Base-by-base conservation (phyloP, 1,140 invertebrate genomes). In the Laupala kohalensis region DNA sequence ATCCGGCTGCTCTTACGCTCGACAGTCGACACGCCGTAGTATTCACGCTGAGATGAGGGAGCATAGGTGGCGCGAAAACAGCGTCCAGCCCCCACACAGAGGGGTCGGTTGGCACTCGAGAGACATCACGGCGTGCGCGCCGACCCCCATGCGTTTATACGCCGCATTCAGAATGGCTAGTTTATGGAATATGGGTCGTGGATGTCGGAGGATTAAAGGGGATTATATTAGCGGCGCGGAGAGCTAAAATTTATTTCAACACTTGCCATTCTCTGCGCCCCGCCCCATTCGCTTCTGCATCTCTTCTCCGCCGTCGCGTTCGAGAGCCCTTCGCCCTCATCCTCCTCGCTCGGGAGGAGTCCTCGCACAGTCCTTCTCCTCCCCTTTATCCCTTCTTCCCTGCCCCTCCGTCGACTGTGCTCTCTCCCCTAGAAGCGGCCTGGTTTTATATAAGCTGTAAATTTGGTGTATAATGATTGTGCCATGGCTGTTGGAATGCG, bases 401-500 rank as follows among this genome's bases (percentile, higher is more conserved):
- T 24, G 6, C 15, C 6, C 69, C 25, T n/a, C 30, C 30, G 6
- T n/a, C 26, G 27, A 66, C n/a, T n/a, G n/a, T 53, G 9, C 37
- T 19, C 37, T 6, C 23, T 23, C 23, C 37, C 37, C 37, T 15
- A 15, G 12, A 25, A 25, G 23, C 25, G 23, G 63, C 63, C 27
- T 23, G 23, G 70, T 71, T 71, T 71, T 66, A 71, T 71, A 66
- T 71, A 71, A 71, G 70, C 70, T 71, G 70, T 71, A 71, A 71
- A 71, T 71, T 71, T 71, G 70, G 70, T 62, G 70, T 65, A 71
- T 71, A 71, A 71, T 71, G 70, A 71, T 71, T 68, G 26, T 68
- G 28, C 67, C 67, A 68, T 68, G 26, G 26, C 67, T 68, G 67
- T 23, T 68, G 67, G 67, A 68, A 68, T 68, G 67, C 67, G n/a